Conservation (phyloP, 2,888 invertebrate species). For the Himalopsyche kuldschensis region DNA sequence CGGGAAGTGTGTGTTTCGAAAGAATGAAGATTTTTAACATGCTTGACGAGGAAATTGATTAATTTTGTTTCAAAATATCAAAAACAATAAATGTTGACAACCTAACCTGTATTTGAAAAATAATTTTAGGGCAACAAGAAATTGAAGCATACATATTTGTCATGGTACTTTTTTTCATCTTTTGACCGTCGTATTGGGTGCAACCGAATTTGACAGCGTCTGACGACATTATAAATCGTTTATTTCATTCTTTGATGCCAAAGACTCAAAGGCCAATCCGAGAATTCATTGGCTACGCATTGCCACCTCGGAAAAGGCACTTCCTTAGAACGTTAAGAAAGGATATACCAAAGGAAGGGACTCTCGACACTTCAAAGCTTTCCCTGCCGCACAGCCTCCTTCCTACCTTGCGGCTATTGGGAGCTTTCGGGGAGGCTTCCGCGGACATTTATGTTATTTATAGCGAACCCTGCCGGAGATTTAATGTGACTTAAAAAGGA, state of each 20-base stretch:
- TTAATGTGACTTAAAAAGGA: conserved; percentile 30
- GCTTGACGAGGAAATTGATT: too few species aligned
- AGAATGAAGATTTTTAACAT: too few species aligned
- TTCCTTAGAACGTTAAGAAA: conserved; percentile 22
- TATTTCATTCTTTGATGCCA: neutral
- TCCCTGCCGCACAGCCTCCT: conserved; percentile 3
- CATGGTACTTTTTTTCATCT: too few species aligned
- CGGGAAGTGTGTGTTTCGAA: too few species aligned
- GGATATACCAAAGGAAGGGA: conserved; percentile 5
- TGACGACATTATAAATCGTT: neutral
- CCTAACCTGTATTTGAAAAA: too few species aligned
- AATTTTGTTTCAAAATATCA: too few species aligned
- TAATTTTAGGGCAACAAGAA: too few species aligned
- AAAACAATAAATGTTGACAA: too few species aligned
- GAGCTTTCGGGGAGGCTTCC: conserved; percentile 19
- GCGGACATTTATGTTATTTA: conserved; percentile 35
- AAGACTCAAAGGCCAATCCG: neutral
- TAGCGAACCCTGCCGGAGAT: conserved; percentile 20
- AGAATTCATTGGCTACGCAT: neutral
- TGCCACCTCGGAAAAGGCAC: conserved; percentile 10
- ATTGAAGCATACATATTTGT: too few species aligned
- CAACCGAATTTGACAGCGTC: too few species aligned
- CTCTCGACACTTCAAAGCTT: conserved; percentile 24
- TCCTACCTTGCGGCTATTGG: neutral
- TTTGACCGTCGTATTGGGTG: too few species aligned